phyloP scores from a whole-genome alignment of 2,797 vertebrate species.

The Mus minutoides region DNA sequence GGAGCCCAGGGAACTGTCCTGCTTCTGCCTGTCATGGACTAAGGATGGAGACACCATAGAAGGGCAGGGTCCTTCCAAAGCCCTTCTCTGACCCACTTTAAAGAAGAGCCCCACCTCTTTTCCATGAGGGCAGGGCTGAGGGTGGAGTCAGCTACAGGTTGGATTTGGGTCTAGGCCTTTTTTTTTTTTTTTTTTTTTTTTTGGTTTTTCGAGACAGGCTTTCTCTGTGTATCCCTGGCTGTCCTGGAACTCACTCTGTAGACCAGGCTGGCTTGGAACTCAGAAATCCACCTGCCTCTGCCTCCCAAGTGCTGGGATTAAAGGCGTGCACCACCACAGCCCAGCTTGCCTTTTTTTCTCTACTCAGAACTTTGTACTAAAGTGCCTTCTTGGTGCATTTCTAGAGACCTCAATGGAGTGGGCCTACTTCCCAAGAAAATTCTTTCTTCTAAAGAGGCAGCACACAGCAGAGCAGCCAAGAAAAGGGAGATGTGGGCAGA shows the following conservation, averaged over 20 bases:
- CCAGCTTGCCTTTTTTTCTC: not conserved
- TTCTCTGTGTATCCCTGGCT: too few species aligned
- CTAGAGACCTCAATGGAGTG: not conserved
- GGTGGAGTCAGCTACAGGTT: not conserved
- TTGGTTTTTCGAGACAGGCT: not conserved
- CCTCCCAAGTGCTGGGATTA: too few species aligned
- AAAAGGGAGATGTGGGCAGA: not conserved
- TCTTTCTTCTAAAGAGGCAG: not conserved
- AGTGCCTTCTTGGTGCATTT: not conserved
- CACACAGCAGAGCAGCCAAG: not conserved
- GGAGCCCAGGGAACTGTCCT: slow-evolving; percentile 59
- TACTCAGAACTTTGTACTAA: not conserved
- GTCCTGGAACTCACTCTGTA: too few species aligned
- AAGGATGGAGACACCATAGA: not conserved
- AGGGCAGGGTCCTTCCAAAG: not conserved
- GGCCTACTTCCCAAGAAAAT: not conserved
- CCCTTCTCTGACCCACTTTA: slow-evolving; percentile 45
- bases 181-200: not conserved
- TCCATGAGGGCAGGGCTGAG: rapidly evolving
- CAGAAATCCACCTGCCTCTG: too few species aligned
- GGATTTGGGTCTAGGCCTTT: not conserved
- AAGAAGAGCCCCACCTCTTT: not conserved
- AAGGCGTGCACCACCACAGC: too few species aligned
- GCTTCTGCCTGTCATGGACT: not conserved
- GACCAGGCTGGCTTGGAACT: too few species aligned